Evolutionary conservation across 2,113 vertebrate genomes (phyloP).

Genomic region (Ascaphus truei): DNA sequence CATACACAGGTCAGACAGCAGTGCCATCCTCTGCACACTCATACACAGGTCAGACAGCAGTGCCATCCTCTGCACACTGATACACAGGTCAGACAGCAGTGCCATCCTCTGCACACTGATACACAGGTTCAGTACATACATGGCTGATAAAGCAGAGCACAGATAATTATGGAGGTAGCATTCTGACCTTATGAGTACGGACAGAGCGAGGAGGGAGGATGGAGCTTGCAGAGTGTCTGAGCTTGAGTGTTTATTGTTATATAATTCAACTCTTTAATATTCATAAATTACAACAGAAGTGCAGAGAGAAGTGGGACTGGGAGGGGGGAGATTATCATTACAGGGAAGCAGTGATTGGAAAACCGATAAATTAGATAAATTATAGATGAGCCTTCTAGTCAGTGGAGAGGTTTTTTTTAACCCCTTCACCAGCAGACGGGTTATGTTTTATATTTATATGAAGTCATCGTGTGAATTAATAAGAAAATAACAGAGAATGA

Average conservation of each 20-base stretch:
- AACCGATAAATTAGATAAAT: neutral
- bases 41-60: too few relatives aligned
- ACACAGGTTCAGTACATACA: too few relatives aligned
- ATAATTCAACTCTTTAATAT: neutral
- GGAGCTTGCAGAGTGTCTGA: neutral
- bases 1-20: too few relatives aligned
- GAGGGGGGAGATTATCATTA: neutral
- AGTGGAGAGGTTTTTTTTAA: neutral
- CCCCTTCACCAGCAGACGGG: too few relatives aligned
- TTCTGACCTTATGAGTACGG: neutral
- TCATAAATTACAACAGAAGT: neutral
- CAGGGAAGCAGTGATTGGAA: neutral
- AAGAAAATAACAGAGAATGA: too few relatives aligned
- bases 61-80: too few relatives aligned
- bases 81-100: too few relatives aligned
- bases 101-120: too few relatives aligned
- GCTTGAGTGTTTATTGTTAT: neutral
- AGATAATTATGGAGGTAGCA: too few relatives aligned
- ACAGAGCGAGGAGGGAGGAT: neutral
- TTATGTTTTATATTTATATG: too few relatives aligned
- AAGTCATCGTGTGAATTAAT: too few relatives aligned
- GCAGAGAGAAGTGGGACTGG: neutral
- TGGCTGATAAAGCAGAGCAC: neutral
- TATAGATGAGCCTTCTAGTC: neutral
- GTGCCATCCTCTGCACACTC: too few relatives aligned